Conservation (phyloP, 2,113 vertebrate species). For the Pseudolaguvia tuberculata region DNA sequence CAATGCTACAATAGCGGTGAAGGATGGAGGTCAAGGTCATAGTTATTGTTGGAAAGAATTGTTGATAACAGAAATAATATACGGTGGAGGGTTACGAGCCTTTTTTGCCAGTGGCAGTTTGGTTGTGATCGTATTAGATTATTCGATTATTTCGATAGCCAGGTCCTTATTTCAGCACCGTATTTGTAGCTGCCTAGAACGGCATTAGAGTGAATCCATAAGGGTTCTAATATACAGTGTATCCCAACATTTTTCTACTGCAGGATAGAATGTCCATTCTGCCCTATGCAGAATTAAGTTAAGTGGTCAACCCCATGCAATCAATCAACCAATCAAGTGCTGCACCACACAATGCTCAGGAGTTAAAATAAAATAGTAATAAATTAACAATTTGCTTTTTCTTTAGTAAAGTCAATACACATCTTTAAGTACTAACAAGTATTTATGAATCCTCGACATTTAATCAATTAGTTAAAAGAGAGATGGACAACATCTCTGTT, state of each 20-base stretch:
- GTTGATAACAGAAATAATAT: no score
- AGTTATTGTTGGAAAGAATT: no score
- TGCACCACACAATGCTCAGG: not conserved
- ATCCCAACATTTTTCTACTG: not conserved
- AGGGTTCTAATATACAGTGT: constrained; percentile 31
- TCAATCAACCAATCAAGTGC: not conserved
- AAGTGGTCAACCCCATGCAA: not conserved
- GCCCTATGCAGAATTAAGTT: not conserved
- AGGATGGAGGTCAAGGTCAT: no score
- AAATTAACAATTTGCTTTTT: not conserved
- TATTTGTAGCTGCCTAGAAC: not conserved
- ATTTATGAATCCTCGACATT: not conserved
- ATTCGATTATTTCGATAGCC: no score
- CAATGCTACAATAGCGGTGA: no score
- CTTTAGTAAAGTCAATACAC: not conserved
- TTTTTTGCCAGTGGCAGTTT: no score
- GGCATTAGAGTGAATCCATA: not conserved
- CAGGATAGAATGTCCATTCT: not conserved
- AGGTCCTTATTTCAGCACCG: no score
- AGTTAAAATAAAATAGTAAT: not conserved
- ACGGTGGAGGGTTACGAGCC: no score
- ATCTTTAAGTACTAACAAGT: not conserved
- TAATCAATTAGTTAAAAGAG: not conserved
- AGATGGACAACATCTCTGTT: not conserved
- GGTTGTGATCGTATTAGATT: no score